Evolutionary conservation across 1,140 invertebrate genomes (phyloP), one percentile per base, ranked within the genome.

Genomic region (Sinonovacula constricta): DNA sequence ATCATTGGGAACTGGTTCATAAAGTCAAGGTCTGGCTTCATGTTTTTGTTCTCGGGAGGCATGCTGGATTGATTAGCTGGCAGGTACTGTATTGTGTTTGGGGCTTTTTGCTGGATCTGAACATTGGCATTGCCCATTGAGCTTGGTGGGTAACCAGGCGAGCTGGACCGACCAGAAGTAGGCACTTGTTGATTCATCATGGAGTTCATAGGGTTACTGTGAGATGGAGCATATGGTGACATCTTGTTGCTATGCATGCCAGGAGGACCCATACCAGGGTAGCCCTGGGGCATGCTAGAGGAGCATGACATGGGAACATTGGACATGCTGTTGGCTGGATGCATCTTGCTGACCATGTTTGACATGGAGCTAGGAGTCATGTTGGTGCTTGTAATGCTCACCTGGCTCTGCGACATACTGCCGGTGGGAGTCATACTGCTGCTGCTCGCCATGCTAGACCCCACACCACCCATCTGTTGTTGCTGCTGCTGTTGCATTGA

Each of bases 41-140:
- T 94, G 65, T 95, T 92, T 10, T 94, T 93, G 74, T 57, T 83
- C 63, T 82, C 79, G 57, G 39, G 94, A 92, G 39, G 92, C 49
- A 65, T 78, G 68, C 60, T 83, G 3, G 82, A 76, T 69, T 89
- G 88, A 79, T 89, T 87, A 45, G 97, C 96, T 30, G 97, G 97
- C 88, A 99, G 94, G 93, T 99, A 99, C 92, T 99, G 97, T 86
- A 99, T 99, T 15, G 97, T 99, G 90, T 99, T 99, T 0, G 97
- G 97, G 1, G 97, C 97, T 91, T 95, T 98, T 0, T 97, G 95
- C 92, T 98, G 98, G 30, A 99, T 97, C 81, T 92, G 91, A 75
- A 93, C 88, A 84, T 91, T 92, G 36, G 92, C 89, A 79, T 90
- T 90, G 51, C 86, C 87, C 66, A 90, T 83, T 49, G 86, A 86